These are phyloP conservation scores for Liparis tanakae DNA, from an alignment of 2,797 vertebrate genomes.

Conservation along the genomic window DNA sequence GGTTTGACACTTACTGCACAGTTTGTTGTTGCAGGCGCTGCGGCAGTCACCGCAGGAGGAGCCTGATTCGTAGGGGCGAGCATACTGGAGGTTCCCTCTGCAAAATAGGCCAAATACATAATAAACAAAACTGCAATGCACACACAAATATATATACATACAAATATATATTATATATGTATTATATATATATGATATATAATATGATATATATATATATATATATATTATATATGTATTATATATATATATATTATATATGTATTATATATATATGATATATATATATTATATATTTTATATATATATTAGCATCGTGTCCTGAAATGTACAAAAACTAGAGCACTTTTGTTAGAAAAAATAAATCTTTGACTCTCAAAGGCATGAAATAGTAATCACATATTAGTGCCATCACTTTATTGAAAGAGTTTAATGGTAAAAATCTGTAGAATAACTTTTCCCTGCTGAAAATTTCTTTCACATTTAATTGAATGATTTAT, in stretches of 20 bases:
- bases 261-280: too few species aligned
- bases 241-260: too few species aligned
- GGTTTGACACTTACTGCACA: conserved; percentile 76
- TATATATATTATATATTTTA: too few species aligned
- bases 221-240: too few species aligned
- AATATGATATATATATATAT: too few species aligned
- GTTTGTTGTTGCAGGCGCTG: conserved; percentile 74
- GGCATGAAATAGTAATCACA: neutral
- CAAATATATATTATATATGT: too few species aligned
- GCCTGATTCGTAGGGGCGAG: conserved; percentile 75
- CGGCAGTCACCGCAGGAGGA: conserved; percentile 79
- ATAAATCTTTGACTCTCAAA: neutral
- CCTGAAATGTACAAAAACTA: neutral
- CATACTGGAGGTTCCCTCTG: conserved; percentile 78
- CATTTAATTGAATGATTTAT: neutral
- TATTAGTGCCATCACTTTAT: neutral
- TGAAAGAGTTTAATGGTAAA: neutral
- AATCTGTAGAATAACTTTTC: neutral
- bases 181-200: too few species aligned
- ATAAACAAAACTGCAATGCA: conserved; percentile 11
- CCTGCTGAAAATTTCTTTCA: neutral
- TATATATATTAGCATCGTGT: neutral
- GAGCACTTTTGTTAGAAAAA: neutral
- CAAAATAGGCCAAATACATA: conserved; percentile 48
- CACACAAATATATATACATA: neutral